These are phyloP conservation scores for Amiota communis DNA, from an alignment of 2,888 invertebrate species.

Conservation along the genomic window DNA sequence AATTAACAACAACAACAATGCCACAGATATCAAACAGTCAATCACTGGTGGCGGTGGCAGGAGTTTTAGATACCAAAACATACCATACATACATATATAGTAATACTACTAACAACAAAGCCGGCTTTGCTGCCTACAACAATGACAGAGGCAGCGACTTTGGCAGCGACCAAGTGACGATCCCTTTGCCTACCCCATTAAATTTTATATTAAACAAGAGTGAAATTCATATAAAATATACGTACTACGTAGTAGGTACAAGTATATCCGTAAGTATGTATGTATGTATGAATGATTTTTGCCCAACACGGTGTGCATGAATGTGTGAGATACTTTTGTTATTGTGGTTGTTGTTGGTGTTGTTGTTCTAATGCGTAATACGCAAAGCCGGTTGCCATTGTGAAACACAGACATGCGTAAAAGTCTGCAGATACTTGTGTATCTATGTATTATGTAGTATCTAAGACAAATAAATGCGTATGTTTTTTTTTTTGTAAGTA, in stretches of 20 bases:
- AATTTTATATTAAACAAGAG: conserved; percentile 59
- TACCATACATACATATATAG: conserved; percentile 35
- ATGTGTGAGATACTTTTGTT: conserved; percentile 23
- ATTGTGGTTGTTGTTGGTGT: background rate
- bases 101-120: conserved; percentile 32
- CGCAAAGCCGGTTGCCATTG: conserved; percentile 55
- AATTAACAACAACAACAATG: background rate
- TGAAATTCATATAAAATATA: conserved; percentile 16
- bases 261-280: background rate
- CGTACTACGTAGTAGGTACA: background rate
- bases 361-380: background rate
- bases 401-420: conserved; percentile 57
- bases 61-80: conserved; percentile 20
- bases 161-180: conserved; percentile 32
- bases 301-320: conserved; percentile 1
- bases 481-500: no score
- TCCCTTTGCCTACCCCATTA: conserved; percentile 69
- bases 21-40: conserved; percentile 6
- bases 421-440: conserved; percentile 11
- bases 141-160: background rate
- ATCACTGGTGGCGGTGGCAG: conserved; percentile 14
- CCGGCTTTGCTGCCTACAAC: conserved; percentile 32
- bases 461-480: no score
- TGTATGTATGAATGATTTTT: background rate
- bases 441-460: no score